A percentile compares a stretch with the other conserved stretches of the same genome.
Evolutionary conservation across 1,140 invertebrate species (phyloP).

Genomic region (Leptinotarsa defecta): DNA sequence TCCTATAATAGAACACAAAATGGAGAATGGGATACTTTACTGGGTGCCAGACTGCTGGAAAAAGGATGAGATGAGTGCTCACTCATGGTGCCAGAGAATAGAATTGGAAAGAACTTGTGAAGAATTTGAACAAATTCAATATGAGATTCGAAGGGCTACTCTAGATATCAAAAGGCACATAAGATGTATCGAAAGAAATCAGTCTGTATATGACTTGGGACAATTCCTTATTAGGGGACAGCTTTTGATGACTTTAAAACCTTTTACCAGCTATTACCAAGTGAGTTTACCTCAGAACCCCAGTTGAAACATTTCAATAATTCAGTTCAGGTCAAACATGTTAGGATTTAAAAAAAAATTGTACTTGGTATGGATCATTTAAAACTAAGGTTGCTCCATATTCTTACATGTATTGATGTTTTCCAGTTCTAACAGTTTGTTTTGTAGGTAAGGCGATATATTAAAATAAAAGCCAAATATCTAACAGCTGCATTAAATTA

Average conservation of each 20-base stretch:
- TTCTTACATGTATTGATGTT: too few relatives aligned
- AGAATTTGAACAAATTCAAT: slow-evolving; percentile 10
- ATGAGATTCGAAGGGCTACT: background rate
- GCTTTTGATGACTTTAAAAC: background rate
- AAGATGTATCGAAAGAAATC: background rate
- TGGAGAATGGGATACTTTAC: slow-evolving; percentile 13
- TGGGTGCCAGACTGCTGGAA: slow-evolving; percentile 9
- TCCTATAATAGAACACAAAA: background rate
- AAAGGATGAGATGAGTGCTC: background rate
- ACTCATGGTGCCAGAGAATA: background rate
- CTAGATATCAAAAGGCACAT: background rate
- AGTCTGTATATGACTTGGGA: slow-evolving; percentile 28
- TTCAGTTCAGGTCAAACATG: too few relatives aligned
- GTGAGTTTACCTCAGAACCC: background rate
- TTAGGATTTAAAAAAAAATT: too few relatives aligned
- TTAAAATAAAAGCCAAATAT: slow-evolving; percentile 22
- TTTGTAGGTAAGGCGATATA: slow-evolving; percentile 30
- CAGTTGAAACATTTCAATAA: too few relatives aligned
- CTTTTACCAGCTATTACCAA: slow-evolving; percentile 3
- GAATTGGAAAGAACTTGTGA: background rate
- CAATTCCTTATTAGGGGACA: slow-evolving; percentile 27
- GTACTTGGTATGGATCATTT: too few relatives aligned
- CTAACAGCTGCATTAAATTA: slow-evolving; percentile 19
- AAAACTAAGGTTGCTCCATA: too few relatives aligned
- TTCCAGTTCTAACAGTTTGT: too few relatives aligned